Evolutionary conservation across 37 sponge, comb jelly and placozoan species (phyloP), one percentile per base, ranked within the genome.

Genomic region (Aphrocallistes beatrix): DNA sequence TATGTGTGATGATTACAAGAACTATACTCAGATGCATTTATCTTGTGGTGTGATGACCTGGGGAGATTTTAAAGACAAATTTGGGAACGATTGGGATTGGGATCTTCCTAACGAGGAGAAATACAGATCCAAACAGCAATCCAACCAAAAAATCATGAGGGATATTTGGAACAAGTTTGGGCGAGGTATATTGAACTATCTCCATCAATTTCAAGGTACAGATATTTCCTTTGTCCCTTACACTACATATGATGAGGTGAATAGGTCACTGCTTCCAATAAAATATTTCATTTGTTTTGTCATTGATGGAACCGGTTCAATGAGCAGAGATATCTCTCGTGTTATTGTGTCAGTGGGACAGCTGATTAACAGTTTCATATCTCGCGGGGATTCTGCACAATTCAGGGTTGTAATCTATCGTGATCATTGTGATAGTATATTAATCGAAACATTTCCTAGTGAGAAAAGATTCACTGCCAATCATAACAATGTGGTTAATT

Each of bases 121-220:
- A n/a, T n/a, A n/a, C n/a, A n/a, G n/a, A n/a, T n/a, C n/a, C n/a
- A n/a, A n/a, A n/a, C n/a, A n/a, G n/a, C n/a, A n/a, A n/a, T n/a
- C n/a, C n/a, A n/a, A n/a, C n/a, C n/a, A n/a, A n/a, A n/a, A n/a
- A n/a, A n/a, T n/a, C n/a, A n/a, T n/a, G n/a, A n/a, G n/a, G n/a
- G n/a, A n/a, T n/a, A n/a, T 60, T 60, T 60, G 75, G 75, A 13
- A 60, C 34, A 60, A 60, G n/a, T 60, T 60, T 60, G 75, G 75
- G n/a, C 25, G n/a, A 60, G 75, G 75, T 19, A 60, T 60, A 25
- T 30, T 60, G 10, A 30, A 60, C 8, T 60, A 60, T 13, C 49
- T 17, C 17, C 75, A 28, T 60, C 1, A n/a, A n/a, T n/a, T n/a
- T n/a, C n/a, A n/a, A n/a, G n/a, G 75, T 60, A 13, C 21, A 25